A percentile compares a stretch with the other conserved stretches of the same genome.
These are phyloP conservation scores for Formica selysi DNA, from an alignment of 1,140 invertebrate species.

Conservation along the genomic window DNA sequence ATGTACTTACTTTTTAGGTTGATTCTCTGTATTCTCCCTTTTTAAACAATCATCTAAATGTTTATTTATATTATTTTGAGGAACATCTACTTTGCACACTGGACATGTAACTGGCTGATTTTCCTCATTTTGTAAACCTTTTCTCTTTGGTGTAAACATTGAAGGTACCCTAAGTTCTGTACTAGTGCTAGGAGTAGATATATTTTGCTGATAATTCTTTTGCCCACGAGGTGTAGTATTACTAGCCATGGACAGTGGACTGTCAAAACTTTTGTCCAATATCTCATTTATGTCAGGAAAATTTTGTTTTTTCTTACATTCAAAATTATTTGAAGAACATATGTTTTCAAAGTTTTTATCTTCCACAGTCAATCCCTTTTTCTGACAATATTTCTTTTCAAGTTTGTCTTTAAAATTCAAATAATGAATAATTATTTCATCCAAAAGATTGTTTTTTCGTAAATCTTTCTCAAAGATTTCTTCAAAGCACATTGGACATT, in stretches of 20 bases:
- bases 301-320: constrained; percentile 47
- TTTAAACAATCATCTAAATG: constrained; percentile 88
- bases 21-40: constrained; percentile 70
- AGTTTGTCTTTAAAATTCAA: constrained; percentile 71
- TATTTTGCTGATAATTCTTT: constrained; percentile 36
- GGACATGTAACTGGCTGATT: constrained; percentile 85
- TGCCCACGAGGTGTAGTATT: constrained; percentile 47
- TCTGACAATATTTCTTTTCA: background rate
- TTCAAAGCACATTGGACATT: constrained; percentile 87
- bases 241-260: background rate
- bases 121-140: constrained; percentile 35
- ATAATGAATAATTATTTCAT: constrained; percentile 83
- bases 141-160: constrained; percentile 81
- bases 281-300: constrained; percentile 21
- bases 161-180: constrained; percentile 62
- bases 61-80: constrained; percentile 84
- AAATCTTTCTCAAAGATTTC: constrained; percentile 86
- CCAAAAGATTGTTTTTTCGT: constrained; percentile 86
- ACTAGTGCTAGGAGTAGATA: constrained; percentile 81
- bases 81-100: constrained; percentile 86
- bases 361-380: background rate
- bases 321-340: background rate
- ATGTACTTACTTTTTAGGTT: constrained; percentile 63
- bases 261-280: constrained; percentile 4
- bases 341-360: background rate